These are phyloP conservation scores for Rhadinocentrus ornatus DNA, from an alignment of 2,797 vertebrate species.

Conservation along the genomic window DNA sequence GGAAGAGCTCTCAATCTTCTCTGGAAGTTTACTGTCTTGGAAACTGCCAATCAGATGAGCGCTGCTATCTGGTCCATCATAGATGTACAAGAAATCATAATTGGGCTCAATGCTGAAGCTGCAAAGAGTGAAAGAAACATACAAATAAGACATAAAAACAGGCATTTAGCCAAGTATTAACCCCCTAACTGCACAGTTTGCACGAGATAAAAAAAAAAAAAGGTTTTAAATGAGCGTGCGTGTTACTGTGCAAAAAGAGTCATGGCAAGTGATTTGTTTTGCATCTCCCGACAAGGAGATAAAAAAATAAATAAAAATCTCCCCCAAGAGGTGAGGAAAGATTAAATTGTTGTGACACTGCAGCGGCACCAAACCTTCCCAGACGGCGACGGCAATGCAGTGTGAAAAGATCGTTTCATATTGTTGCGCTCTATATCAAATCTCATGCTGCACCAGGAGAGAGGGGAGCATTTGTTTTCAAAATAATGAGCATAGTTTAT, in stretches of 20 bases:
- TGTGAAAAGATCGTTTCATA: constrained; percentile 77
- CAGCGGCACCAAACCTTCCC: constrained; percentile 72
- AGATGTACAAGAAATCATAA: constrained; percentile 98
- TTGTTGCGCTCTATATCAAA: constrained; percentile 75
- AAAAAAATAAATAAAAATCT: constrained; percentile 65
- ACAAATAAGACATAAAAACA: constrained; percentile 48
- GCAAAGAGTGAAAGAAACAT: constrained; percentile 51
- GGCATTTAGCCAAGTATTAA: constrained; percentile 49
- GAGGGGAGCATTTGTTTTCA: constrained; percentile 72
- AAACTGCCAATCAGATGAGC: constrained; percentile 95
- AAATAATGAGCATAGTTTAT: constrained; percentile 78
- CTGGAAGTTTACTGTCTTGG: constrained; percentile 97
- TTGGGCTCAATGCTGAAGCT: constrained; percentile 99
- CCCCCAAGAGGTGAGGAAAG: constrained; percentile 74
- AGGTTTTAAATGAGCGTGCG: constrained; percentile 47
- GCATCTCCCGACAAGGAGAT: constrained; percentile 72
- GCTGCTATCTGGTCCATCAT: constrained; percentile 92
- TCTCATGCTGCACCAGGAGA: constrained; percentile 65
- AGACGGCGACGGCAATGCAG: constrained; percentile 67
- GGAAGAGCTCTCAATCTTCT: constrained; percentile 96
- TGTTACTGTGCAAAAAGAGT: constrained; percentile 54
- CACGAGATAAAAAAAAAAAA: constrained; percentile 51
- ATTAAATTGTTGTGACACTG: constrained; percentile 80
- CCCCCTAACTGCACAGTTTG: constrained; percentile 51
- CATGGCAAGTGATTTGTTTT: constrained; percentile 74